These are phyloP conservation scores for Porites divaricata DNA, from an alignment of 92 coral and sea anemone species.

Conservation along the genomic window DNA sequence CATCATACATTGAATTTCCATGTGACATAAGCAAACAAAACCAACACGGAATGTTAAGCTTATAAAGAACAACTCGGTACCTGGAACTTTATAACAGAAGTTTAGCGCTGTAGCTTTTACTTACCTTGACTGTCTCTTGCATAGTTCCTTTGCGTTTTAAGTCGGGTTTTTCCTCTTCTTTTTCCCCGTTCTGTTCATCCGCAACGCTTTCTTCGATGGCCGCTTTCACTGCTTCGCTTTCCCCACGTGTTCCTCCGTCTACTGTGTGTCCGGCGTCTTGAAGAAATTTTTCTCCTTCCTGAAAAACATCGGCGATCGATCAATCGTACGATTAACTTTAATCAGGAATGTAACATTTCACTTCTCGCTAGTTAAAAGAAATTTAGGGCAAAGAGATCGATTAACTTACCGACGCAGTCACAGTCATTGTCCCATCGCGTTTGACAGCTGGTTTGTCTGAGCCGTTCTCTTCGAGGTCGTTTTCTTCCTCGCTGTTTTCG, in stretches of 20 bases:
- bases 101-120: background rate
- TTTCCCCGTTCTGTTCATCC: conserved; percentile 67
- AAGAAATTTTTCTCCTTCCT: conserved; percentile 96
- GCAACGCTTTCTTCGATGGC: conserved; percentile 83
- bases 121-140: conserved; percentile 92
- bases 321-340: too few species aligned
- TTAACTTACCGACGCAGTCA: conserved; percentile 79
- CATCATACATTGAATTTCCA: conserved; percentile 33
- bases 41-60: background rate
- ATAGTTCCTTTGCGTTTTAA: conserved; percentile 91
- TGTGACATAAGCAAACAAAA: conserved; percentile 46
- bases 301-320: conserved; percentile 12
- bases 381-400: background rate
- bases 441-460: conserved; percentile 81
- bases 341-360: too few species aligned
- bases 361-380: background rate
- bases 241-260: conserved; percentile 94
- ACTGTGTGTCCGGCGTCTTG: conserved; percentile 76
- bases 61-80: background rate
- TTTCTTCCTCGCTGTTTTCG: conserved; percentile 43
- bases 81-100: conserved; percentile 1
- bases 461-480: conserved; percentile 51
- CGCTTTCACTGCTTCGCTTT: conserved; percentile 82
- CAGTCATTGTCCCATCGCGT: conserved; percentile 86
- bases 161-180: conserved; percentile 90